Base-by-base conservation (phyloP, 2,888 invertebrate species). In the Troides oblongomaculatus region DNA sequence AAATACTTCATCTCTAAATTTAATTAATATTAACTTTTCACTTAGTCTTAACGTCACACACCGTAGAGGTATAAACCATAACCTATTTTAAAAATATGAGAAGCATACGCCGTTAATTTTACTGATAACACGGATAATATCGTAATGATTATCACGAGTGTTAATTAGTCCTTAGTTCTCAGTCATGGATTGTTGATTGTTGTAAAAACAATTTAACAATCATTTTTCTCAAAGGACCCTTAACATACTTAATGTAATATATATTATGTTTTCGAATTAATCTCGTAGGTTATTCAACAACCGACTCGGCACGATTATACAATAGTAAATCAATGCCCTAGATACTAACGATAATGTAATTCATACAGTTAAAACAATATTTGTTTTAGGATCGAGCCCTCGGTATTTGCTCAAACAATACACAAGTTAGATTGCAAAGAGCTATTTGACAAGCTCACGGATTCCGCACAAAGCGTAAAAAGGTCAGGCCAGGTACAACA, bases 371-470 rank as follows among this genome's bases (percentile, higher is more conserved):
- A n/a, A 12, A 18, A 14, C 14, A 14, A 46, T 46, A 8, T 46
- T 46, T 39, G 17, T 18, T 50, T 17, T 14, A 5, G 14, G 10
- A 2, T 50, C 2, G 17, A 1, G 2, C 17, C 3, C 14, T 18
- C 14, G 50, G 14, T 50, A 3, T 14, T 14, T 50, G 17, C 17
- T 1, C 18, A 18, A 17, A 50, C 50, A 6, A n/a, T n/a, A n/a
- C 53, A 53, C 53, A n/a, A 53, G 53, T 18, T 53, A n/a, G 53
- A n/a, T 53, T 6, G 53, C 18, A 7, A 4, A 58, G 58, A 67
- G 56, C 60, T 57, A 8, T 21, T 21, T 59, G 63, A 64, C 56
- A 64, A 57, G 60, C 36, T 62, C 36, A 58, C 61, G 58, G 36
- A 64, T 65, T 58, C 25, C 30, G 56, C 50, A 63, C 60, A 60